Evolutionary conservation across 2,888 invertebrate genomes (phyloP).

Genomic region (Rhagonycha lutea): DNA sequence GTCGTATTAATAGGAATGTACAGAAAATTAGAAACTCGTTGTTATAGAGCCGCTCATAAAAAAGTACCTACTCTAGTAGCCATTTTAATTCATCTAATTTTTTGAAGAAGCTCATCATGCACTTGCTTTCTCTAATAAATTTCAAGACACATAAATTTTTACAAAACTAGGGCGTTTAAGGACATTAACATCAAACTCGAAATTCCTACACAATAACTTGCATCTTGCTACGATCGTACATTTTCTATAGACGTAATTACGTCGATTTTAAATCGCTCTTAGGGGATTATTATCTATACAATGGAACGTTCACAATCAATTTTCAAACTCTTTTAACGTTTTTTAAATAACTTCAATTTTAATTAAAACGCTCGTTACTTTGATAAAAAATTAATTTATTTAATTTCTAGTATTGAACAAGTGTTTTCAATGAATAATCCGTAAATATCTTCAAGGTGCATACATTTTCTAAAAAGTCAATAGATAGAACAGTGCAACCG

Average conservation of each 20-base stretch:
- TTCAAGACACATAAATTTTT: neutral
- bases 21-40: constrained; percentile 44
- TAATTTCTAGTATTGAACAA: neutral
- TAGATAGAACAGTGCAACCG: constrained; percentile 32
- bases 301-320: constrained; percentile 6
- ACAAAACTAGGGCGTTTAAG: constrained; percentile 3
- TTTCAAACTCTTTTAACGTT: neutral
- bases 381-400: neutral
- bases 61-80: neutral
- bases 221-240: constrained; percentile 5
- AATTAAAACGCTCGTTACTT: neutral
- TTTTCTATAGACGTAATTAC: constrained; percentile 16
- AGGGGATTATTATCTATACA: constrained; percentile 15
- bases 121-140: constrained; percentile 1
- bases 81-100: neutral
- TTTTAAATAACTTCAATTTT: neutral
- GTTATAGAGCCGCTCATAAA: neutral
- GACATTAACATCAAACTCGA: constrained; percentile 4
- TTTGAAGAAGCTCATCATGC: neutral
- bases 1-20: constrained; percentile 38
- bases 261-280: constrained; percentile 16
- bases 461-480: constrained; percentile 31
- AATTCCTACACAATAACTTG: constrained; percentile 1
- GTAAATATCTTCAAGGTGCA: neutral
- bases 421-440: neutral